A percentile compares a stretch with the other conserved stretches of the same genome.
Evolutionary conservation across 2,113 vertebrate species (phyloP).

Genomic region (Piliocolobus tephrosceles): DNA sequence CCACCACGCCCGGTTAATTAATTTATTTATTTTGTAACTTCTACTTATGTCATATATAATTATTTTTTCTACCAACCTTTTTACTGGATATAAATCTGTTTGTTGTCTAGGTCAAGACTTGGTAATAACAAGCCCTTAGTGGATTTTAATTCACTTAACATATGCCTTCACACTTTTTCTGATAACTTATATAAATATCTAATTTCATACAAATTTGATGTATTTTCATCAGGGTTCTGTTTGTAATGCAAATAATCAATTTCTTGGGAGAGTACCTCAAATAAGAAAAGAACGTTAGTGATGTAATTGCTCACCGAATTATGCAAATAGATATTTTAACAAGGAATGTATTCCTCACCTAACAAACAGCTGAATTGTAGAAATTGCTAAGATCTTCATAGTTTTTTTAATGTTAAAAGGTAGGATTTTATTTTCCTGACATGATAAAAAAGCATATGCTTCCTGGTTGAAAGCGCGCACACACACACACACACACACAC

Average conservation of each 20-base stretch:
- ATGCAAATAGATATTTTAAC: not conserved
- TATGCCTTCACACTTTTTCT: not conserved
- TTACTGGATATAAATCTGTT: not conserved
- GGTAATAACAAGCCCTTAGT: not conserved
- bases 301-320: not conserved
- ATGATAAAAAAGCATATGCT: not conserved
- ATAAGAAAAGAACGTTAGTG: not conserved
- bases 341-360: not conserved
- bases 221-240: conserved; percentile 13
- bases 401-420: not conserved
- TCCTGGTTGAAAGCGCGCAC: not conserved
- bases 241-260: conserved; percentile 5
- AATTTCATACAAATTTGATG: not conserved
- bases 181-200: not conserved
- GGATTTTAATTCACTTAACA: not conserved
- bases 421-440: not conserved
- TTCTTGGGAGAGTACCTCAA: not conserved
- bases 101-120: not conserved
- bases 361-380: not conserved
- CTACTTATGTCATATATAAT: not conserved
- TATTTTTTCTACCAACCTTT: not conserved
- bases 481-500: not conserved
- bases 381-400: not conserved
- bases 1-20: accelerated
- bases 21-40: not conserved